Evolutionary conservation across 2,888 invertebrate species (phyloP).

Genomic region (Eilema griseolum): DNA sequence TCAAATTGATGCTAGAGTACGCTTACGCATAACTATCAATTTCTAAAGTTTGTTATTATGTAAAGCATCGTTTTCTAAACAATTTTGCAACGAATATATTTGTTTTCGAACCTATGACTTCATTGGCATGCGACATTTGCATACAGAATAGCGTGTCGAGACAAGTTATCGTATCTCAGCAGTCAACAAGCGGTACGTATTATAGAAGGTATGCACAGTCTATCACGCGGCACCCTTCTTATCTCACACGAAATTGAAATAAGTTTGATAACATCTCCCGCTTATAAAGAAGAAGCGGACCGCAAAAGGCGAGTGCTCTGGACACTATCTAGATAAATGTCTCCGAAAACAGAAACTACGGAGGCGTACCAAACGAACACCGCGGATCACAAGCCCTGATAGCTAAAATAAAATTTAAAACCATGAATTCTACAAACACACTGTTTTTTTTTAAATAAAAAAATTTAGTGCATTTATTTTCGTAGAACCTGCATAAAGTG

Average conservation of each 20-base stretch:
- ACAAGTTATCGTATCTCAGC: slow-evolving; percentile 55
- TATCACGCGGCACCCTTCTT: slow-evolving; percentile 61
- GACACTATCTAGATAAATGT: slow-evolving; percentile 77
- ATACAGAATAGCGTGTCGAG: slow-evolving; percentile 56
- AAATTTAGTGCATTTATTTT: neutral
- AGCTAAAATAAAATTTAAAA: slow-evolving; percentile 61
- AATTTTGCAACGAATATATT: slow-evolving; percentile 78
- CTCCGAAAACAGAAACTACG: slow-evolving; percentile 71
- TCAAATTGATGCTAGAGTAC: neutral
- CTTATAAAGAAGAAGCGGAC: slow-evolving; percentile 66
- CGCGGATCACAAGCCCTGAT: slow-evolving; percentile 62
- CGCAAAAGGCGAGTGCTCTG: slow-evolving; percentile 71
- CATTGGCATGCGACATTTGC: slow-evolving; percentile 83
- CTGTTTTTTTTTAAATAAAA: neutral
- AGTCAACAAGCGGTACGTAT: slow-evolving; percentile 33
- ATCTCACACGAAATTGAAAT: slow-evolving; percentile 76
- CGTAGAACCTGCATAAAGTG: neutral
- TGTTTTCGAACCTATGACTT: slow-evolving; percentile 80
- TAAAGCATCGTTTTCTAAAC: slow-evolving; percentile 73
- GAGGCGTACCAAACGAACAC: slow-evolving; percentile 71
- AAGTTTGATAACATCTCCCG: slow-evolving; percentile 73
- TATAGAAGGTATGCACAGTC: slow-evolving; percentile 31
- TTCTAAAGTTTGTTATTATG: slow-evolving; percentile 68
- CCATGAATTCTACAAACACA: slow-evolving; percentile 5
- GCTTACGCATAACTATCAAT: slow-evolving; percentile 35